These are phyloP conservation scores for Calliphora vomitoria DNA, from an alignment of 2,888 invertebrate genomes.

Conservation along the genomic window DNA sequence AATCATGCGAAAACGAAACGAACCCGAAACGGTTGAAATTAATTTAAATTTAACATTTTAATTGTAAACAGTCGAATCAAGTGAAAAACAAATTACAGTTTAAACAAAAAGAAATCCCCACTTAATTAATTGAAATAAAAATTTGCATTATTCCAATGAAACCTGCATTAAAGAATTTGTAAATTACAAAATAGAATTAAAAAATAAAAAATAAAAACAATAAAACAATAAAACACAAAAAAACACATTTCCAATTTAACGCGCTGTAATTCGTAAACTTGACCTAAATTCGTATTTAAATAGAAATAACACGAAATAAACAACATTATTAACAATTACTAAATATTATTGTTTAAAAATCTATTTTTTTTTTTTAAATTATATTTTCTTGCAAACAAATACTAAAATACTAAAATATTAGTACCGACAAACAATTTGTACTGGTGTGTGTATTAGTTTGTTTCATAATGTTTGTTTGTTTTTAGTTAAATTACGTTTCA, in stretches of 20 bases:
- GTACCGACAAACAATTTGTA: not conserved
- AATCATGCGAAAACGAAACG: slow-evolving; percentile 15
- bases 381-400: slow-evolving; percentile 8
- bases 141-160: not conserved
- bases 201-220: not conserved
- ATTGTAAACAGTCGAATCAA: not conserved
- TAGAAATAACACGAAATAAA: slow-evolving; percentile 26
- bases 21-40: not conserved
- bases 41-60: not conserved
- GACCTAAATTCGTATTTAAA: slow-evolving; percentile 41
- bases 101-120: not conserved
- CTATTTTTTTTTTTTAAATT: slow-evolving; percentile 8
- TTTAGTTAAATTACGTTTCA: not conserved
- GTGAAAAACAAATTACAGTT: not conserved
- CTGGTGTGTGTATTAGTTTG: not conserved
- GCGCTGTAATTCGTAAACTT: slow-evolving; percentile 40
- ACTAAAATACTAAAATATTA: not conserved
- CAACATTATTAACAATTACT: slow-evolving; percentile 10
- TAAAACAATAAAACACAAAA: slow-evolving; percentile 5
- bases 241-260: not conserved
- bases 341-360: slow-evolving; percentile 10
- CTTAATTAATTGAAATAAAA: not conserved
- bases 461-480: slow-evolving; percentile 21
- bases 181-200: slow-evolving; percentile 12
- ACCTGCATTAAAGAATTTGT: not conserved